Conservation (phyloP, 2,888 invertebrate species). For the Platerodrilus igneus region DNA sequence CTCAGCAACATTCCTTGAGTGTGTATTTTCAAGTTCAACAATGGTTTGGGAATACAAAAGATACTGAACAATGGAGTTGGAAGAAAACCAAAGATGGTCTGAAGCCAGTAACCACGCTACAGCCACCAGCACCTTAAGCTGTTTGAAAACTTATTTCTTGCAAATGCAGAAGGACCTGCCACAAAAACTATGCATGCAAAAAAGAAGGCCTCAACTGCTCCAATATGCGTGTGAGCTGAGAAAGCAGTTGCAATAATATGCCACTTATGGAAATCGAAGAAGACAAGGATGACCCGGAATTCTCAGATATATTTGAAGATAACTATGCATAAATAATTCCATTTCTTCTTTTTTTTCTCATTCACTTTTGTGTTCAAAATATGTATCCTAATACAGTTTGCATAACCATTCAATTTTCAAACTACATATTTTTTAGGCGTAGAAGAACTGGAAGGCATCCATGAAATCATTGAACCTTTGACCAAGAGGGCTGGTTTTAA, state of each 20-base stretch:
- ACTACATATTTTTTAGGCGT: too few relatives aligned
- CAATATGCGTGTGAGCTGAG: too few relatives aligned
- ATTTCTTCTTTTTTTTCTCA: constrained; percentile 7
- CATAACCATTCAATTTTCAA: not conserved
- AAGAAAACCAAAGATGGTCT: not conserved
- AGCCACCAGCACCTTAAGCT: not conserved
- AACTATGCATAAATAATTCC: constrained; percentile 6
- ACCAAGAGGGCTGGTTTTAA: too few relatives aligned
- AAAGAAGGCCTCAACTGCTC: not conserved
- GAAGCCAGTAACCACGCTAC: not conserved
- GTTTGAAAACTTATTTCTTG: not conserved
- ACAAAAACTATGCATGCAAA: constrained; percentile 3
- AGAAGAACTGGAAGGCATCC: too few relatives aligned
- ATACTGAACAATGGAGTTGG: not conserved
- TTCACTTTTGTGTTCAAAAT: constrained; percentile 5
- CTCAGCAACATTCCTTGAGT: constrained; percentile 3
- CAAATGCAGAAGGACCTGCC: constrained; percentile 1
- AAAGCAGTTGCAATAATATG: constrained; percentile 8
- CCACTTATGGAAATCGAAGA: constrained; percentile 9
- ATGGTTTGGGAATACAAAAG: not conserved
- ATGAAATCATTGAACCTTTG: too few relatives aligned
- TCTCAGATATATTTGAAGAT: constrained; percentile 7
- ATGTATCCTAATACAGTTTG: not conserved
- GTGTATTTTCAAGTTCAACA: constrained; percentile 2
- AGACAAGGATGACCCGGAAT: constrained; percentile 9